Percentiles rank a stretch among this genome's conserved stretches.
phyloP scores from a whole-genome alignment of 2,888 invertebrate genomes.

The Lithodes maja region DNA sequence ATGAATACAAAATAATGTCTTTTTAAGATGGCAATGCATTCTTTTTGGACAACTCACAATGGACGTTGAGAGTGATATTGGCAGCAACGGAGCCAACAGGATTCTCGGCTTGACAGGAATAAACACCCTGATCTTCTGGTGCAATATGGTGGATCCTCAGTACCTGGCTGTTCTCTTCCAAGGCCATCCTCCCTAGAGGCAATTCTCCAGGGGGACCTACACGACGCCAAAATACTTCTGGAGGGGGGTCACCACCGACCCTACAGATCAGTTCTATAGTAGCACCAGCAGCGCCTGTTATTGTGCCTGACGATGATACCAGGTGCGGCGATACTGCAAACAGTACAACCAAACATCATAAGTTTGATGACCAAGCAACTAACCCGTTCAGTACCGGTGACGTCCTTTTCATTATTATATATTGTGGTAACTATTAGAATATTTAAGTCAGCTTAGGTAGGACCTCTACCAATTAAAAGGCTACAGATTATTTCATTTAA shows the following conservation, averaged over 20 bases:
- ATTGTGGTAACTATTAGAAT: too few relatives aligned
- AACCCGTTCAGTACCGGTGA: too few relatives aligned
- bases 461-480: too few relatives aligned
- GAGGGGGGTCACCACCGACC: constrained; percentile 92
- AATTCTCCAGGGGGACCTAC: constrained; percentile 62
- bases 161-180: constrained; percentile 83
- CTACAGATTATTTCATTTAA: too few relatives aligned
- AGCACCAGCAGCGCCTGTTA: constrained; percentile 88
- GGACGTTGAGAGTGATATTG: constrained; percentile 89
- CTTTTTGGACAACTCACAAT: constrained; percentile 82
- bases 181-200: constrained; percentile 65
- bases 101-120: constrained; percentile 93
- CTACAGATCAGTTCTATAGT: constrained; percentile 91
- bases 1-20: neutral
- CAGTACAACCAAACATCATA: constrained; percentile 43
- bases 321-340: constrained; percentile 89
- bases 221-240: constrained; percentile 91
- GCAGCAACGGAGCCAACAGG: constrained; percentile 90
- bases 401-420: too few relatives aligned
- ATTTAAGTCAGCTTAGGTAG: too few relatives aligned
- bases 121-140: constrained; percentile 89
- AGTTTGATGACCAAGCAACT: too few relatives aligned
- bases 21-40: too few relatives aligned
- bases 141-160: constrained; percentile 88
- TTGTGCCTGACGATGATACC: constrained; percentile 90